These are phyloP conservation scores for Pedionomus torquatus DNA, from an alignment of 2,113 vertebrate genomes.

Conservation along the genomic window DNA sequence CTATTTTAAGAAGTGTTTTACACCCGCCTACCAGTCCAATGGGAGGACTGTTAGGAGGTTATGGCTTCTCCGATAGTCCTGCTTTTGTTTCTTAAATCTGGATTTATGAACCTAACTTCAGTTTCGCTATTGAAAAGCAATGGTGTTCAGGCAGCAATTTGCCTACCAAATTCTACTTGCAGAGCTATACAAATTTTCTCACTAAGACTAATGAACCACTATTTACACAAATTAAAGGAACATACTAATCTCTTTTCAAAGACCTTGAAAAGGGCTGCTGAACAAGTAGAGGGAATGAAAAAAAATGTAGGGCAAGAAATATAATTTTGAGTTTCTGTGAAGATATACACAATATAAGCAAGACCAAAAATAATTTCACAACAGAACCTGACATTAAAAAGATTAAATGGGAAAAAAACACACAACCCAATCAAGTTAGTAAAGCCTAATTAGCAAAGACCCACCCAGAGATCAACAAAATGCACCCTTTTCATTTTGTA, in stretches of 20 bases:
- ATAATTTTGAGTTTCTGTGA: conserved; percentile 13
- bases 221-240: conserved; percentile 38
- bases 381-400: conserved; percentile 15
- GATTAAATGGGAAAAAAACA: not conserved
- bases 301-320: conserved; percentile 13
- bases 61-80: not conserved
- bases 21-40: not conserved
- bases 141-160: conserved; percentile 9
- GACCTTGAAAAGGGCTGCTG: not conserved
- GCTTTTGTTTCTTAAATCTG: not conserved
- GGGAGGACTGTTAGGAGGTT: not conserved
- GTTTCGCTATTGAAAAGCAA: not conserved
- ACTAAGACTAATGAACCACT: conserved; percentile 15
- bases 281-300: not conserved
- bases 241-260: conserved; percentile 35
- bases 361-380: not conserved
- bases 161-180: not conserved
- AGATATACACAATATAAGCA: not conserved
- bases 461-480: conserved; percentile 49
- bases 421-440: conserved; percentile 1
- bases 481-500: conserved; percentile 39
- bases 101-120: not conserved
- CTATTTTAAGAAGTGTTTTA: not conserved
- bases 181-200: conserved; percentile 21
- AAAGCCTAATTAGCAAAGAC: conserved; percentile 55